Evolutionary conservation across 2,113 vertebrate genomes (phyloP).

Genomic region (Seriola quinqueradiata): DNA sequence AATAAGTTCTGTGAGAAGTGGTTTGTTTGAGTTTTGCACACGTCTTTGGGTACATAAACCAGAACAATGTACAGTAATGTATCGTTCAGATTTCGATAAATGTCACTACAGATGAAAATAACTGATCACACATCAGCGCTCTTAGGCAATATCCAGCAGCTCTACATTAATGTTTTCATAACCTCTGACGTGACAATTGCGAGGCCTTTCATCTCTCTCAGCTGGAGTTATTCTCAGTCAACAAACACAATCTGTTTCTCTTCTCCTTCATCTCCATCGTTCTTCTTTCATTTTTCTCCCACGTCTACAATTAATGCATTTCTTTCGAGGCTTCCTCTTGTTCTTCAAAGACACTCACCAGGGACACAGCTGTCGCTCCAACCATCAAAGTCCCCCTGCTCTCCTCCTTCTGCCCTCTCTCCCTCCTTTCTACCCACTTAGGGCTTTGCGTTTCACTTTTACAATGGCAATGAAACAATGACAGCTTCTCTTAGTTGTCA

Average conservation of each 20-base stretch:
- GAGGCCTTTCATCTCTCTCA: slow-evolving; percentile 68
- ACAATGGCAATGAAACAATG: not conserved
- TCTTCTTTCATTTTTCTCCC: slow-evolving; percentile 54
- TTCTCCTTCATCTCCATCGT: slow-evolving; percentile 58
- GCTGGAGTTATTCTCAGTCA: slow-evolving; percentile 61
- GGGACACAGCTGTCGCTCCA: slow-evolving; percentile 74
- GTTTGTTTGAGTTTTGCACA: no score
- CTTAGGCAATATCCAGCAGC: slow-evolving; percentile 18
- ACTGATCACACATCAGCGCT: not conserved
- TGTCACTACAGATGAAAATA: not conserved
- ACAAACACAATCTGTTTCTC: slow-evolving; percentile 72
- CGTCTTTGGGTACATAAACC: not conserved
- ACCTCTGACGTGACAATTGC: slow-evolving; percentile 54
- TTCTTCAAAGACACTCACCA: slow-evolving; percentile 74
- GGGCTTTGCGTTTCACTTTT: not conserved
- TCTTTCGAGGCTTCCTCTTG: slow-evolving; percentile 69
- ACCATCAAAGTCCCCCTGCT: slow-evolving; percentile 70
- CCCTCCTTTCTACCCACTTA: slow-evolving; percentile 11
- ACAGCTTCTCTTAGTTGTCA: not conserved
- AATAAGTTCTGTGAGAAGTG: not conserved
- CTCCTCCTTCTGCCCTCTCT: slow-evolving; percentile 52
- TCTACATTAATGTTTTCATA: slow-evolving; percentile 23
- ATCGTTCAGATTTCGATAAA: not conserved
- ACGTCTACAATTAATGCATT: slow-evolving; percentile 74
- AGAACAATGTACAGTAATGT: not conserved